These are phyloP conservation scores for Cherax destructor DNA, from an alignment of 1,140 invertebrate species.

Conservation along the genomic window DNA sequence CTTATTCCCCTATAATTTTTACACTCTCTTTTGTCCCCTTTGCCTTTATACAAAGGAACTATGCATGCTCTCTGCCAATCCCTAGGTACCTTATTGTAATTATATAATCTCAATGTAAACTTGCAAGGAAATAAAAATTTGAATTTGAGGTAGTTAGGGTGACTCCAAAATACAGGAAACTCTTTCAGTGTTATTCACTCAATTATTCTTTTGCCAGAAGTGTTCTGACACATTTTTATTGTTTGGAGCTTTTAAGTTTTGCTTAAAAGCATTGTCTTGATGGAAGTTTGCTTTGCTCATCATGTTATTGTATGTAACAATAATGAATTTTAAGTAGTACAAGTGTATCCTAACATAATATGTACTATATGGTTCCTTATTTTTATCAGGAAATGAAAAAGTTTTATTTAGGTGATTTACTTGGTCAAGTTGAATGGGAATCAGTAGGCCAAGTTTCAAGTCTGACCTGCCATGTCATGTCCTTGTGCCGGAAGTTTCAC, in stretches of 20 bases:
- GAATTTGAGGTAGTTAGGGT: too few relatives aligned
- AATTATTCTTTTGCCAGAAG: background rate
- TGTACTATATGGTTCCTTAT: background rate
- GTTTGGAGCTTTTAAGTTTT: background rate
- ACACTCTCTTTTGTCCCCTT: too few relatives aligned
- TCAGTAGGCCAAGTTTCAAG: slow-evolving; percentile 15
- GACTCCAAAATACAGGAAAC: too few relatives aligned
- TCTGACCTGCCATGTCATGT: slow-evolving; percentile 28
- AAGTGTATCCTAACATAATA: background rate
- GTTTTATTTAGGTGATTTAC: background rate
- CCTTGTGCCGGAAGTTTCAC: slow-evolving; percentile 4
- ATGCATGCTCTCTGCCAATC: too few relatives aligned
- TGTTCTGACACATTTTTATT: background rate
- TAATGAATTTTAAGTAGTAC: background rate
- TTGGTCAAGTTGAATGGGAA: slow-evolving; percentile 39
- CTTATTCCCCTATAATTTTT: too few relatives aligned
- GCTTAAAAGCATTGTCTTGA: background rate
- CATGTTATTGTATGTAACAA: background rate
- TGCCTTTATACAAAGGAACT: too few relatives aligned
- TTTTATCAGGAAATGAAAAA: slow-evolving; percentile 5
- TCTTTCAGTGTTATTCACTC: too few relatives aligned
- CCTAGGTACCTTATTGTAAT: too few relatives aligned
- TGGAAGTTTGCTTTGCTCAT: background rate
- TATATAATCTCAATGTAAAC: too few relatives aligned
- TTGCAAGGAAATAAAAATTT: too few relatives aligned